Conservation (phyloP, 2,888 invertebrate species). For the Chydorus sphaericus region DNA sequence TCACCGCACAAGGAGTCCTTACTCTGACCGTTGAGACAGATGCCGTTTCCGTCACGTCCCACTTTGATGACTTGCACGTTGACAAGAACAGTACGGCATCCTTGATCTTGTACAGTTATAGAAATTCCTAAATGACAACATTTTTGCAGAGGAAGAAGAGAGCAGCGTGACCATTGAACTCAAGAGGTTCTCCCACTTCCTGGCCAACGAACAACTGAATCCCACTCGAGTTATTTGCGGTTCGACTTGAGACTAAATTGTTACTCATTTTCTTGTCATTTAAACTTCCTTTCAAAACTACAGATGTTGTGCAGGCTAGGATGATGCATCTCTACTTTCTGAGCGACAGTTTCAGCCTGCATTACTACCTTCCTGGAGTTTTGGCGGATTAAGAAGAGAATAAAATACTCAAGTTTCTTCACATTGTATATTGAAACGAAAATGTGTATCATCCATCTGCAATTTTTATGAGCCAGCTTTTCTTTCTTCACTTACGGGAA, state of each 20-base stretch:
- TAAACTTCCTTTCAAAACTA: neutral
- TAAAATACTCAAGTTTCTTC: neutral
- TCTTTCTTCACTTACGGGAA: conserved; percentile 12
- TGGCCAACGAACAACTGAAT: conserved; percentile 60
- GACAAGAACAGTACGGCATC: neutral
- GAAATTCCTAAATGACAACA: no score
- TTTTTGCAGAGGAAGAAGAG: conserved; percentile 32
- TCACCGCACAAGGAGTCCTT: conserved; percentile 49
- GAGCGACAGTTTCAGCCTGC: conserved; percentile 56
- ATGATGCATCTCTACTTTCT: conserved; percentile 59
- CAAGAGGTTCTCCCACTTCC: conserved; percentile 46
- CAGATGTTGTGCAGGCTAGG: conserved; percentile 24
- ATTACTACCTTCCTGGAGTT: conserved; percentile 56
- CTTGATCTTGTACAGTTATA: no score
- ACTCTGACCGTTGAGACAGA: conserved; percentile 63
- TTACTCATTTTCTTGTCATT: neutral
- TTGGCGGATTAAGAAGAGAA: neutral
- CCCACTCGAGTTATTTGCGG: conserved; percentile 53
- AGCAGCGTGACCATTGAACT: conserved; percentile 31
- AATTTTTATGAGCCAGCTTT: neutral
- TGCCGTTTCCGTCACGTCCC: conserved; percentile 61
- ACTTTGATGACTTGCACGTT: conserved; percentile 57
- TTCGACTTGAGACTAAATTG: conserved; percentile 23
- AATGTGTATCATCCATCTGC: neutral
- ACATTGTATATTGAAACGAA: neutral